phyloP scores from a whole-genome alignment of 2,113 vertebrate genomes.

The Amphiprion percula region DNA sequence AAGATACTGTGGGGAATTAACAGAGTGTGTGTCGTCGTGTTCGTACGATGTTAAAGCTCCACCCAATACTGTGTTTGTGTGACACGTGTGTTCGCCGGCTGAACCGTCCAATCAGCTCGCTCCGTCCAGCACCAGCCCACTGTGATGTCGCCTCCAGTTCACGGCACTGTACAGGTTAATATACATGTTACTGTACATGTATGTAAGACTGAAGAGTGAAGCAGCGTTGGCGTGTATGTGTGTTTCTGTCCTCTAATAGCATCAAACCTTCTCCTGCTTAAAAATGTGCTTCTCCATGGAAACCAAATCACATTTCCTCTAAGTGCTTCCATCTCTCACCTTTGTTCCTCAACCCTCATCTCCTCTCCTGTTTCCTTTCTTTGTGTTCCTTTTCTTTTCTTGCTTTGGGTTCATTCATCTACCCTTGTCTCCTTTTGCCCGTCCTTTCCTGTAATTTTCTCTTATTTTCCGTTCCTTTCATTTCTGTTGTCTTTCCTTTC shows the following conservation, averaged over 20 bases:
- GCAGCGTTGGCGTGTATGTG: background rate
- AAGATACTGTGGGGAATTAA: no score
- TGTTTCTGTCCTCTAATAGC: slow-evolving; percentile 61
- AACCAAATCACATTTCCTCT: slow-evolving; percentile 54
- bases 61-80: slow-evolving; percentile 5
- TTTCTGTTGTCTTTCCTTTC: no score
- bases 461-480: no score
- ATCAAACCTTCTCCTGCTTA: slow-evolving; percentile 63
- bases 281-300: slow-evolving; percentile 77
- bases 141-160: slow-evolving; percentile 61
- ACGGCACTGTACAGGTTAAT: slow-evolving; percentile 7
- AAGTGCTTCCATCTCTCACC: no score
- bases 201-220: background rate
- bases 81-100: slow-evolving; percentile 21
- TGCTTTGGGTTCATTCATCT: no score
- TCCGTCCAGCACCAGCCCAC: slow-evolving; percentile 43
- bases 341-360: background rate
- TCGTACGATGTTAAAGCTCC: background rate
- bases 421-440: no score
- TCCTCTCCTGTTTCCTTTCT: background rate
- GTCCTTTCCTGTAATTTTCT: no score
- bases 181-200: slow-evolving; percentile 1
- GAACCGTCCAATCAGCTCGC: slow-evolving; percentile 49
- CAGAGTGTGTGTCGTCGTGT: background rate
- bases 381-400: no score